phyloP scores from a whole-genome alignment of 2,888 invertebrate genomes.

The Auanema freiburgensis region DNA sequence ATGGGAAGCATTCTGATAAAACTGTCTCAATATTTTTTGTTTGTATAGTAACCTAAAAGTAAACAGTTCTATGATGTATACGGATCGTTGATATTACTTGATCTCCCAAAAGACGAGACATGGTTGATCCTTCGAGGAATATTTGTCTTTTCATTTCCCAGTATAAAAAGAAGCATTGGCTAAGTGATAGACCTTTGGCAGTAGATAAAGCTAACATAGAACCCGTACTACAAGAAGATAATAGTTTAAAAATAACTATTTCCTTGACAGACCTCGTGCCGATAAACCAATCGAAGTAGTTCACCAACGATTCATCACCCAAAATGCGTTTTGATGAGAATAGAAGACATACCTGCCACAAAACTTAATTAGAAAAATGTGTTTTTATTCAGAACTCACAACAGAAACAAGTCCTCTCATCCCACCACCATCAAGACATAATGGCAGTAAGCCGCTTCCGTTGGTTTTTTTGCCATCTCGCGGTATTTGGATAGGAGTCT shows the following conservation, averaged over 20 bases:
- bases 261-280: slow-evolving; percentile 38
- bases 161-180: slow-evolving; percentile 50
- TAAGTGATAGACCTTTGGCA: slow-evolving; percentile 49
- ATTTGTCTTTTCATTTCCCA: slow-evolving; percentile 61
- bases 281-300: slow-evolving; percentile 55
- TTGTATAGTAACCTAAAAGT: slow-evolving; percentile 33
- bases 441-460: slow-evolving; percentile 45
- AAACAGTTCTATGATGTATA: not conserved
- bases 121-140: slow-evolving; percentile 54
- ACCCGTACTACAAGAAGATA: slow-evolving; percentile 43
- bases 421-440: slow-evolving; percentile 57
- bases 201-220: slow-evolving; percentile 54
- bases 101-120: slow-evolving; percentile 55
- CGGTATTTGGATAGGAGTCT: slow-evolving; percentile 38
- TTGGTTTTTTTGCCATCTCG: slow-evolving; percentile 20
- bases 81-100: slow-evolving; percentile 33
- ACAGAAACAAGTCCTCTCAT: slow-evolving; percentile 56
- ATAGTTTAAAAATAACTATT: slow-evolving; percentile 2
- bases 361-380: not conserved
- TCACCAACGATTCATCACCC: slow-evolving; percentile 51
- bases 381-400: slow-evolving; percentile 13
- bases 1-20: slow-evolving; percentile 46
- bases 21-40: slow-evolving; percentile 50
- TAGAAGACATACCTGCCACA: slow-evolving; percentile 39
- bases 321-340: slow-evolving; percentile 54